Conservation (phyloP, 2,797 vertebrate species). For the Sebastolobus altivelis region DNA sequence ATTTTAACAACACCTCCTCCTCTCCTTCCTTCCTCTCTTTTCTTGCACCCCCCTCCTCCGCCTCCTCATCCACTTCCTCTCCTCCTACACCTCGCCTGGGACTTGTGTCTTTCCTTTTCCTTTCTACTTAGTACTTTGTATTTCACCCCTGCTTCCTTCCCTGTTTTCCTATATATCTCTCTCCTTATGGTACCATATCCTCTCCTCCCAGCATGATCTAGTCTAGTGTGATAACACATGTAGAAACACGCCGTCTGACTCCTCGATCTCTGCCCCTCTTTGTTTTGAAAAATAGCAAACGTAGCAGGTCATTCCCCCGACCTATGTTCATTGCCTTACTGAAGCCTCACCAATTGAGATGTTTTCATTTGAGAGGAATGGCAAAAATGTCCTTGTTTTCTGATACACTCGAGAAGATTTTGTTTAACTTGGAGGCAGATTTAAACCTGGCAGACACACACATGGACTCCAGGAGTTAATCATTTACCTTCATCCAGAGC, state of each 20-base stretch:
- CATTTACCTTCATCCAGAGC: constrained; percentile 51
- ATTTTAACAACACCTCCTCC: constrained; percentile 14
- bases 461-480: constrained; percentile 56
- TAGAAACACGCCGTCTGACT: neutral
- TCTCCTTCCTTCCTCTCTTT: constrained; percentile 2
- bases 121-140: neutral
- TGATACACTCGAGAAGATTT: neutral
- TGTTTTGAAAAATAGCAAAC: neutral
- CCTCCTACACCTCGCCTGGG: neutral
- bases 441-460: constrained; percentile 17
- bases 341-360: neutral
- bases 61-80: neutral
- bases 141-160: neutral
- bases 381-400: constrained; percentile 12
- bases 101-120: neutral
- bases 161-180: neutral
- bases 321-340: neutral
- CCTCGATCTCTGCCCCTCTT: neutral
- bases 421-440: constrained; percentile 29
- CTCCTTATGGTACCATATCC: neutral
- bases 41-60: neutral
- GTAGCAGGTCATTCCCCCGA: neutral
- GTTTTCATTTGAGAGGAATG: constrained; percentile 19
- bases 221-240: neutral
- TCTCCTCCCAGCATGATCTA: neutral